These are phyloP conservation scores for Trogon surrucura DNA, from an alignment of 2,113 vertebrate genomes.

Conservation along the genomic window DNA sequence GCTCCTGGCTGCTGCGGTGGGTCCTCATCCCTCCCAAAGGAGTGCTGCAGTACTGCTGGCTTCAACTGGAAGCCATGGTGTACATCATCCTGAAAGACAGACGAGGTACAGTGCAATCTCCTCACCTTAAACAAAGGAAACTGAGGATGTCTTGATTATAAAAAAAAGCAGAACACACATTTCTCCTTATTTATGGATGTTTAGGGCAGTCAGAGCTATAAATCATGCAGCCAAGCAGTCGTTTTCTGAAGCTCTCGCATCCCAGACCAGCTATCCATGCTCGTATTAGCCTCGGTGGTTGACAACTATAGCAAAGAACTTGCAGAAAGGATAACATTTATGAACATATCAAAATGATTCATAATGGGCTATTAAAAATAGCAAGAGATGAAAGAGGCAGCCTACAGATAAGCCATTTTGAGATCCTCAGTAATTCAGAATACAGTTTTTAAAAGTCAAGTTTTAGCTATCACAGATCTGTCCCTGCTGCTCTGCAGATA, in stretches of 20 bases:
- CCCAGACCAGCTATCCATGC: neutral
- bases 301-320: conserved; percentile 16
- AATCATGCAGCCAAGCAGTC: neutral
- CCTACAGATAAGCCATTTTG: conserved; percentile 26
- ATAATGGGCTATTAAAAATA: conserved; percentile 48
- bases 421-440: conserved; percentile 25
- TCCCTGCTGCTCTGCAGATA: conserved; percentile 31
- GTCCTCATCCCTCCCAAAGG: neutral
- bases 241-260: neutral
- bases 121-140: neutral
- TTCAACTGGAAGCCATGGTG: neutral
- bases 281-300: conserved; percentile 1
- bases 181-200: neutral
- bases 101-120: neutral
- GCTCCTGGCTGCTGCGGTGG: neutral
- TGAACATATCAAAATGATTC: conserved; percentile 53
- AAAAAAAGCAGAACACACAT: neutral
- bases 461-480: conserved; percentile 33
- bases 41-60: neutral
- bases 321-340: conserved; percentile 49
- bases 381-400: conserved; percentile 31
- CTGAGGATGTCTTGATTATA: neutral
- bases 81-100: neutral
- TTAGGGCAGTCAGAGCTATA: neutral
- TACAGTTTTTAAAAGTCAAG: conserved; percentile 13